A percentile compares a stretch with the other conserved stretches of the same genome.
Conservation (phyloP, 2,797 vertebrate genomes). For the Ptychadena robeensis region DNA sequence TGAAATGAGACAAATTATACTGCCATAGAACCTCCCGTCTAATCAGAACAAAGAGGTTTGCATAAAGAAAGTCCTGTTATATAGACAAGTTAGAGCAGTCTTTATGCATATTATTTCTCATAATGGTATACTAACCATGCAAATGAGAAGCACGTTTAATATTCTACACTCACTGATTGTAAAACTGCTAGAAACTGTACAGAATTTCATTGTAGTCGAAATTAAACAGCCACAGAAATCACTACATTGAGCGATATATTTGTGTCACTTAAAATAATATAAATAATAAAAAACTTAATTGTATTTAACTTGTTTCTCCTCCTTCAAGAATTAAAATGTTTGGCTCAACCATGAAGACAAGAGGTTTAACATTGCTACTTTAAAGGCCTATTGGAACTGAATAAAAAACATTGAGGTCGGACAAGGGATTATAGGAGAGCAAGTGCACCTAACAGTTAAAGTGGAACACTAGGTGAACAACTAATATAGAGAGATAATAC, state of each 20-base stretch:
- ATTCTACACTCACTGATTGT: conserved; percentile 48
- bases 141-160: conserved; percentile 55
- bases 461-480: no score
- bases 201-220: conserved; percentile 29
- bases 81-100: conserved; percentile 53
- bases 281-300: not conserved
- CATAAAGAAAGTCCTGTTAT: conserved; percentile 60
- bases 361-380: no score
- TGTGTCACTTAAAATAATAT: conserved; percentile 24
- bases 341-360: no score
- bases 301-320: no score
- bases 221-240: conserved; percentile 20
- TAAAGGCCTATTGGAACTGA: no score
- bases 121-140: conserved; percentile 60
- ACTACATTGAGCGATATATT: not conserved
- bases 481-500: no score
- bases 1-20: conserved; percentile 63
- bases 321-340: no score
- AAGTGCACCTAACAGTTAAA: no score
- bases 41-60: conserved; percentile 61
- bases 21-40: conserved; percentile 61
- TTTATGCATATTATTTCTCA: conserved; percentile 60
- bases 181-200: conserved; percentile 51
- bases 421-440: no score
- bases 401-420: no score